phyloP scores from a whole-genome alignment of 64 coral and sea anemone species.

The Dendrophyllia cribrosa region DNA sequence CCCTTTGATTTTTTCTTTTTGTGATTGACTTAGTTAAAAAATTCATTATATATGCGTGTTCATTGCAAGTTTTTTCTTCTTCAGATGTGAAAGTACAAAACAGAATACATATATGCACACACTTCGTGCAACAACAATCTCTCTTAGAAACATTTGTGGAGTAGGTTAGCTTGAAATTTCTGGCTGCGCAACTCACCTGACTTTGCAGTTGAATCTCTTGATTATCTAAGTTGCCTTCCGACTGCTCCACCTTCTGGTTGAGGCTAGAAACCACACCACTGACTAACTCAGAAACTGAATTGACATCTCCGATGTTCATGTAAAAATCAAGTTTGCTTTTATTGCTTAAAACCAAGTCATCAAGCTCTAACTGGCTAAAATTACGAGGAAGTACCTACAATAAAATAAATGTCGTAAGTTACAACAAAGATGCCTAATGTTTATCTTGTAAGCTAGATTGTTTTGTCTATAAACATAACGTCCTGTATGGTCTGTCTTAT shows the following conservation, averaged over 20 bases:
- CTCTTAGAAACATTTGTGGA: too few species aligned
- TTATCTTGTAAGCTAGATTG: not conserved
- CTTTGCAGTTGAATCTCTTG: not conserved
- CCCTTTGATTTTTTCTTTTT: too few species aligned
- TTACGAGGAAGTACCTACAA: slow-evolving; percentile 43
- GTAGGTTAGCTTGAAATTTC: too few species aligned
- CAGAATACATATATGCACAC: too few species aligned
- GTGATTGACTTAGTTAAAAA: too few species aligned
- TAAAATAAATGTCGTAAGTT: not conserved
- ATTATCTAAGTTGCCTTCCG: too few species aligned
- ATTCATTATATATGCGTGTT: too few species aligned
- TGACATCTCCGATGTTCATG: slow-evolving; percentile 51
- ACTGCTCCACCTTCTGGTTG: slow-evolving; percentile 20
- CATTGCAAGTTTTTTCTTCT: too few species aligned
- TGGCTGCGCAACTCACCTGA: not conserved
- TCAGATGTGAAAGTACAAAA: too few species aligned
- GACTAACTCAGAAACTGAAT: slow-evolving; percentile 54
- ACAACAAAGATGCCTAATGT: not conserved
- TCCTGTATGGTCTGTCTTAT: not conserved
- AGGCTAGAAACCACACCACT: slow-evolving; percentile 49
- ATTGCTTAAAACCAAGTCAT: not conserved
- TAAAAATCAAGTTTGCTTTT: slow-evolving; percentile 43
- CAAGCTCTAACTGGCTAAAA: not conserved
- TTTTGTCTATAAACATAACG: too few species aligned
- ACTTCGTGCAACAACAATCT: too few species aligned